Percentiles rank a stretch among this genome's conserved stretches.
phyloP scores from a whole-genome alignment of 2,888 invertebrate genomes.

The Lepidochitona cinerea region DNA sequence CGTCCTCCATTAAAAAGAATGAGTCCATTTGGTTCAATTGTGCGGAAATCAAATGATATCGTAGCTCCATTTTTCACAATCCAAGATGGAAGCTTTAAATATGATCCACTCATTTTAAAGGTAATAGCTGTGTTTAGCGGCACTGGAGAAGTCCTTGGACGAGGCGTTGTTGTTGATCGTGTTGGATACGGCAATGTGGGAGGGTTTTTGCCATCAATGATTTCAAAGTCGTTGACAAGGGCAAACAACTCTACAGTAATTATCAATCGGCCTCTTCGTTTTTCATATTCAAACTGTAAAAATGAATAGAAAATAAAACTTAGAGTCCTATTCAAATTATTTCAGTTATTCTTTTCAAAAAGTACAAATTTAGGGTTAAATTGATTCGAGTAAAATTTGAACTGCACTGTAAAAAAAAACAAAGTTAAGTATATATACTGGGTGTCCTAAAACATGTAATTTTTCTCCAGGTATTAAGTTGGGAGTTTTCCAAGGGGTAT shows the following conservation, averaged over 20 bases:
- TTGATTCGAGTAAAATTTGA: too few relatives aligned
- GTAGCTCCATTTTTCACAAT: slow-evolving; percentile 21
- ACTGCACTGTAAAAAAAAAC: too few relatives aligned
- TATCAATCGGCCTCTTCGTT: neutral
- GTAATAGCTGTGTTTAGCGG: neutral
- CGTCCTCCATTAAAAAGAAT: slow-evolving; percentile 47
- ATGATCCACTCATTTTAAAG: neutral
- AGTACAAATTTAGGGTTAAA: too few relatives aligned
- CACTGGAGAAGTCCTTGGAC: neutral
- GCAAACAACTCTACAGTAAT: neutral
- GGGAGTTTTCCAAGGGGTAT: too few relatives aligned
- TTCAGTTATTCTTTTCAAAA: too few relatives aligned
- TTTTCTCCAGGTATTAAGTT: too few relatives aligned
- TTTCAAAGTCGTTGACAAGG: neutral
- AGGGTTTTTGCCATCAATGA: neutral
- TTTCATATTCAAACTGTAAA: slow-evolving; percentile 26
- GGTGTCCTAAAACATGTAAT: too few relatives aligned
- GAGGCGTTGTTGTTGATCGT: slow-evolving; percentile 10
- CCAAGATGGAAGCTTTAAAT: slow-evolving; percentile 26
- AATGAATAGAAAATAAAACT: neutral
- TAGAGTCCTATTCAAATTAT: too few relatives aligned
- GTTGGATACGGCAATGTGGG: slow-evolving; percentile 12
- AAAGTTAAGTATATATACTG: too few relatives aligned
- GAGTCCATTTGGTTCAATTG: slow-evolving; percentile 56
- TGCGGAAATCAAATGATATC: slow-evolving; percentile 60